phyloP scores from a whole-genome alignment of 2,797 vertebrate genomes.

The Enoplosus armatus region DNA sequence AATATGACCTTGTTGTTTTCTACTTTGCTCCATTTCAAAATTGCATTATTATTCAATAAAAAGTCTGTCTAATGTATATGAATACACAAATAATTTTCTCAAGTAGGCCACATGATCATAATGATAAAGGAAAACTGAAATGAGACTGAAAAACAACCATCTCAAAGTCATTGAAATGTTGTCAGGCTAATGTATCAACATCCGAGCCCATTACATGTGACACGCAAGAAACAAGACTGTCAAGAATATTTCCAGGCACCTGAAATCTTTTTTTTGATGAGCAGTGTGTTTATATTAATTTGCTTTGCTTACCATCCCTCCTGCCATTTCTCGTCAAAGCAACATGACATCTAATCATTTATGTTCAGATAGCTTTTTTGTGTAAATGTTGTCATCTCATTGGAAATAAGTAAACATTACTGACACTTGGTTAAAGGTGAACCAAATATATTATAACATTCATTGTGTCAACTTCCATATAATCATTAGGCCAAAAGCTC shows the following conservation, averaged over 20 bases:
- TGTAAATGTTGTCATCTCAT: constrained; percentile 34
- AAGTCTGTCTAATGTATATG: constrained; percentile 18
- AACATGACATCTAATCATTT: constrained; percentile 48
- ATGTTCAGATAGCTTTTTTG: constrained; percentile 30
- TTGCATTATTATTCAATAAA: constrained; percentile 48
- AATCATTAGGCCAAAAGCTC: constrained; percentile 10
- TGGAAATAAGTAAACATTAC: constrained; percentile 44
- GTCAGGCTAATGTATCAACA: constrained; percentile 49
- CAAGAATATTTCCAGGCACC: constrained; percentile 36
- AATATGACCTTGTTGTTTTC: constrained; percentile 67
- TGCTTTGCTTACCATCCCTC: constrained; percentile 24
- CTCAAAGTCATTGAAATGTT: constrained; percentile 41
- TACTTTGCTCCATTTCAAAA: constrained; percentile 35
- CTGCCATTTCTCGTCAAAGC: constrained; percentile 19
- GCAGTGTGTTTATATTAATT: constrained; percentile 42
- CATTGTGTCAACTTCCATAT: constrained; percentile 32
- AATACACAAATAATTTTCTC: constrained; percentile 36
- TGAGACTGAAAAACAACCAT: constrained; percentile 24
- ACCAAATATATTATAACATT: constrained; percentile 49
- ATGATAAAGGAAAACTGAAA: constrained; percentile 51
- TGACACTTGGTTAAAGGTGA: constrained; percentile 56
- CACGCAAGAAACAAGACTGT: constrained; percentile 29
- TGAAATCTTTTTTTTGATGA: constrained; percentile 46
- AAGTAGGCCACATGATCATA: constrained; percentile 6
- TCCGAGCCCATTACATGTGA: constrained; percentile 28